Base-by-base conservation (phyloP, 2,888 invertebrate genomes). In the Hydrotaea cyrtoneurina region DNA sequence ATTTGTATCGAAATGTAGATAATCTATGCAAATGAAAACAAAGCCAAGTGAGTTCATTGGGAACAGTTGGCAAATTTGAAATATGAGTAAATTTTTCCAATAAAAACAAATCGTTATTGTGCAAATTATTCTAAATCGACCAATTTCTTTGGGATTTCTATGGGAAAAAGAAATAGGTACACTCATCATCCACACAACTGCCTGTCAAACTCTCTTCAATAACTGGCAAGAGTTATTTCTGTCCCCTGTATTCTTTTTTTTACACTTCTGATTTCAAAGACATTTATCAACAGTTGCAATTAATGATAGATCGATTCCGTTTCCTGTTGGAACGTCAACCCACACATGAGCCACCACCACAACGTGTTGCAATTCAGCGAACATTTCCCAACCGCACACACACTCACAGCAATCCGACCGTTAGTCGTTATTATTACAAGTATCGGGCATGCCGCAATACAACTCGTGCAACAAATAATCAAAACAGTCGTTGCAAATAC, bases 381-480 rank as follows among this genome's bases (percentile, higher is more conserved):
- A 21, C 39, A 46, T 69, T 66, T 36, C 17, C 13, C 69, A 69
- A 69, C 15, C 46, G 15, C 46, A 36, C 36, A 17, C 66, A 59
- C 59, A 26, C 23, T 15, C 43, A 8, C n/a, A 15, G 39, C 43
- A 21, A 21, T 59, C 23, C 59, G 62, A 7, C 43, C 69, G 46
- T 46, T 36, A n/a, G n/a, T n/a, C n/a, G n/a, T n/a, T n/a, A n/a
- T n/a, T n/a, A 43, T 62, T 26, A 62, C 10, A 15, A 39, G 26
- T 23, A 62, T 46, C 31, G 23, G 23, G 11, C 19, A 71, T 72
- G 72, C 21, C 71, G 39, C 71, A 71, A 39, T 59, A 15, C 23
- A 21, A 64, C 43, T 50, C 71, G 26, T 71, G 43, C 69, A 46
- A 69, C 59, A 71, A 62, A 62, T 19, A 19, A 71, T 11, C 23